A percentile compares a stretch with the other conserved stretches of the same genome.
These are phyloP conservation scores for Rhynchotus rufescens DNA, from an alignment of 2,797 vertebrate genomes.

Conservation along the genomic window DNA sequence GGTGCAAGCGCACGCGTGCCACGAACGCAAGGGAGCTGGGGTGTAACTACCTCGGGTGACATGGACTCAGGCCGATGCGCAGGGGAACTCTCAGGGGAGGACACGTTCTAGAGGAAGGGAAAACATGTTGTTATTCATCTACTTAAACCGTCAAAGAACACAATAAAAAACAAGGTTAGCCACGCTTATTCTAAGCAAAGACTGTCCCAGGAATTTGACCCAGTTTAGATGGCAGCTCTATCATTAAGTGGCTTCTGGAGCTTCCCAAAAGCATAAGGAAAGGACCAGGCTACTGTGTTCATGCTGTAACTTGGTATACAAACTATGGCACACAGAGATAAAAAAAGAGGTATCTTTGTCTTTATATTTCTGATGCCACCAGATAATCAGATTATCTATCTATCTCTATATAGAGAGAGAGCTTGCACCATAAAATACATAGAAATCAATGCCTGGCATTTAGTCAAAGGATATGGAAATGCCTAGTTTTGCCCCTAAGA, in stretches of 20 bases:
- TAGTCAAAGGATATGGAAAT: neutral
- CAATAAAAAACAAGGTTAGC: constrained; percentile 75
- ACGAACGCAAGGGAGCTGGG: constrained; percentile 60
- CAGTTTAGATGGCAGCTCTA: neutral
- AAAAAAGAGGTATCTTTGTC: neutral
- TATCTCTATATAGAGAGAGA: neutral
- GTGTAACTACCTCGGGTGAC: constrained; percentile 92
- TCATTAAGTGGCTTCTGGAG: constrained; percentile 32
- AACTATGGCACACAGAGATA: constrained; percentile 1
- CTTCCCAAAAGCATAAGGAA: constrained; percentile 17
- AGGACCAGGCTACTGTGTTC: constrained; percentile 27
- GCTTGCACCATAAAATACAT: neutral
- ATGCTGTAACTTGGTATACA: constrained; percentile 36
- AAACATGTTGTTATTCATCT: constrained; percentile 82
- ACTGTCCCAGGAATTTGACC: neutral
- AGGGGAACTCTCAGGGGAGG: constrained; percentile 94
- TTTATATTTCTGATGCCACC: constrained; percentile 6
- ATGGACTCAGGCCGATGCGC: constrained; percentile 91
- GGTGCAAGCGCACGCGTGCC: neutral
- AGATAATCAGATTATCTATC: neutral
- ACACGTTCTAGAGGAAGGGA: constrained; percentile 92
- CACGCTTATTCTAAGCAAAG: constrained; percentile 49
- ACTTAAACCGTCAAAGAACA: constrained; percentile 75
- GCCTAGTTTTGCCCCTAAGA: neutral
- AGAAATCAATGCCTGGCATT: neutral